phyloP scores from a whole-genome alignment of 2,113 vertebrate genomes.

The Shinisaurus crocodilurus region DNA sequence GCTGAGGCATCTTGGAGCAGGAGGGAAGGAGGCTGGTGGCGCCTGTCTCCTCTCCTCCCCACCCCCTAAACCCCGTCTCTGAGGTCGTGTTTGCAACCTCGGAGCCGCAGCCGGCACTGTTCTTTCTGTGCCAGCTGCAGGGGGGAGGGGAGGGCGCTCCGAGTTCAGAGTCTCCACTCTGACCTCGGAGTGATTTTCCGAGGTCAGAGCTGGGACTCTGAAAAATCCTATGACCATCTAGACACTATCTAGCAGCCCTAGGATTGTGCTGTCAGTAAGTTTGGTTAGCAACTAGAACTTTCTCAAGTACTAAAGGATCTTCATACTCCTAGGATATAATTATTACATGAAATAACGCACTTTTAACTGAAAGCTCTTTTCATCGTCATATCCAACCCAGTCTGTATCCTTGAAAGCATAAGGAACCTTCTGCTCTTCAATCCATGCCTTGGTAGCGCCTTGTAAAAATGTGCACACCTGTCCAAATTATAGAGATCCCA shows the following conservation, averaged over 20 bases:
- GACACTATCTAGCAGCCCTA: no score
- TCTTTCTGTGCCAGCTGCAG: no score
- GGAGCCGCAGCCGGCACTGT: no score
- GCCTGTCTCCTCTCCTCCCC: no score
- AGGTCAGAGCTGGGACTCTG: not conserved
- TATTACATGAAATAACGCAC: slow-evolving; percentile 43
- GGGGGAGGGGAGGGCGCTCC: no score
- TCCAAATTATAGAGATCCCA: not conserved
- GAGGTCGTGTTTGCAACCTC: no score
- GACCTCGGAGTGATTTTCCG: no score
- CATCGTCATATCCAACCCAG: slow-evolving; percentile 76
- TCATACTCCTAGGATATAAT: not conserved
- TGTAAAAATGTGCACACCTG: slow-evolving; percentile 77
- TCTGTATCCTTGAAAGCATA: slow-evolving; percentile 66
- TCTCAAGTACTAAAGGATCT: not conserved
- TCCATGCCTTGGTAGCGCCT: slow-evolving; percentile 72
- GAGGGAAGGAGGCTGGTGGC: no score
- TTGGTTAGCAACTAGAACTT: not conserved
- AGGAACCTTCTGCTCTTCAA: slow-evolving; percentile 70
- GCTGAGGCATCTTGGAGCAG: no score
- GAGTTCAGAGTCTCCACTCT: no score
- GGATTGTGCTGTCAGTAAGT: not conserved
- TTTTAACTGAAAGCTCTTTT: slow-evolving; percentile 74
- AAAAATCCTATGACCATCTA: not conserved
- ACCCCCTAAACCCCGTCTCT: no score